Evolutionary conservation across 2,797 vertebrate genomes (phyloP), one percentile per base, ranked within the genome.

Genomic region (Epinephelus awoara): DNA sequence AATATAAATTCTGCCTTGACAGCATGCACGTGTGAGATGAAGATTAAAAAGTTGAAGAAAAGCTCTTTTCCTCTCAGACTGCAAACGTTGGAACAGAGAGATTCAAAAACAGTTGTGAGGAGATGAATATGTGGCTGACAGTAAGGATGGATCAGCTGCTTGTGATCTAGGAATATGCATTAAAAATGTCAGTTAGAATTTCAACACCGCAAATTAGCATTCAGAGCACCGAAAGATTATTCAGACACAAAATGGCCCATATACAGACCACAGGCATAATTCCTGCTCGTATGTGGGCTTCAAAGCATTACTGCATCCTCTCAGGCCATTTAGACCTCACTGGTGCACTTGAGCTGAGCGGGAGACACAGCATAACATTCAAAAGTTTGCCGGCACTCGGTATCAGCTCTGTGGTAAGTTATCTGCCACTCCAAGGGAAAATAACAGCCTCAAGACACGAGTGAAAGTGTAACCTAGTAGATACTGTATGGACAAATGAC

Each of bases 121-220:
- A 73, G 46, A 85, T 80, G 62, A 82, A 72, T 82, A 25, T 81
- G 72, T 52, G 61, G 15, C 27, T 82, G 81, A 82, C 79, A 80
- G 61, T 71, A 61, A 67, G 66, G 75, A 75, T 55, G 69, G 77
- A 77, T 85, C 65, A 83, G 62, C 71, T 70, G 63, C 73, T 77
- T 85, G 77, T 83, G 72, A 87, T 83, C 82, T 67, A 68, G 74
- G 63, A 87, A 86, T 84, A 86, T 82, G 71, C 71, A 85, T 80
- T 83, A 67, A 75, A 85, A 87, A 83, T 75, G 79, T 80, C 74
- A 85, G 71, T 83, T 76, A 79, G 73, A 82, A 74, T 85, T 79
- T 73, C 78, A 68, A 61, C 70, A 46, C 64, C 17, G 25, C 21
- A 51, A 71, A 88, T 86, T 87, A 75, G 72, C 79, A 84, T 88